Base-by-base conservation (phyloP, 2,888 invertebrate species). In the Blastobasis lacticolella region DNA sequence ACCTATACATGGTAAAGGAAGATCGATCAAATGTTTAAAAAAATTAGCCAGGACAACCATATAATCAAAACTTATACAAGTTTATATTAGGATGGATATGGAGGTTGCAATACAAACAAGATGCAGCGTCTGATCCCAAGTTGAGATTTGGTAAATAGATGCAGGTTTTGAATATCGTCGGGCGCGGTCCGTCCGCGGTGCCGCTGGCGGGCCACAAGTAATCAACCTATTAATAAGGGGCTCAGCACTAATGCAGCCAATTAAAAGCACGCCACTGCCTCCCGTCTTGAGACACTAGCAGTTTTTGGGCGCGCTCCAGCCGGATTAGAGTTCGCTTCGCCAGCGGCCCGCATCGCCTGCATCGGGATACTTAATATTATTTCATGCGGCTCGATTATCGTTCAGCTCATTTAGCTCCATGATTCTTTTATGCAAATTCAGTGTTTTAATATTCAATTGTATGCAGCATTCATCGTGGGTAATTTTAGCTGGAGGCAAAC, bases 201-300 rank as follows among this genome's bases (percentile, higher is more conserved):
- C 57, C 54, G 55, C 57, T 37, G 44, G 50, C 73, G 75, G 73
- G 75, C 83, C 81, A 76, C 81, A 76, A 79, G 75, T 85, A 87
- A 88, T 85, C 87, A 81, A 81, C 83, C 87, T 83, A 88, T 88
- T 88, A 85, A 87, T 88, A 87, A 78, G 75, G 76, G 74, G 88
- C 75, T 88, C 74, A 80, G 70, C 73, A 71, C 71, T 86, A 87
- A 88, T 85, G 65, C 87, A 74, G 73, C 82, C 81, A 87, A 87
- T 87, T 88, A 88, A 86, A 87, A 83, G 23, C 23, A 23, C 23
- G 23, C 69, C 77, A 79, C 73, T 42, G 81, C 77, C 81, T 81
- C 69, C 71, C 71, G 65, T 81, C 85, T 86, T 82, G 76, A 86
- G 85, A 84, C 81, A 73, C 76, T 65, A 79, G 71, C 83, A 85